Evolutionary conservation across 2,797 vertebrate species (phyloP), one percentile per base, ranked within the genome.

Genomic region (Macropodus opercularis): DNA sequence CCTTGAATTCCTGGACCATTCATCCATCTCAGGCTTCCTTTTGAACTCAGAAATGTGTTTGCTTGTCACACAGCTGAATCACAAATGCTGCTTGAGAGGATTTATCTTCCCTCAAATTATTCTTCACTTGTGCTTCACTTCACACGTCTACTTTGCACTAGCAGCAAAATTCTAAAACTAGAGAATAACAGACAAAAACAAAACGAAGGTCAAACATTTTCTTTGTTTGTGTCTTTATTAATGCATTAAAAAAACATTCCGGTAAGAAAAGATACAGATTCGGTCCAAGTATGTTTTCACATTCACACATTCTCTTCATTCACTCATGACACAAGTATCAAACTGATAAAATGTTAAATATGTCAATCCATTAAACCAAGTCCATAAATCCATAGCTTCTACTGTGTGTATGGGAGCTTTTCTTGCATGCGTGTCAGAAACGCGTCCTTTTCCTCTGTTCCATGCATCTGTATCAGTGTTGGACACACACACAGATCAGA

Each of bases 41-140:
- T 88, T 88, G 77, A 88, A 78, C 69, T 71, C 59, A 47, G 53
- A 72, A 58, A 64, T 76, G 75, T 79, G 82, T 87, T 86, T 79
- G 56, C 69, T 50, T 15, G 55, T 68, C 74, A 75, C 50, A 67
- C 69, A 80, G 60, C 50, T 64, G 49, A 71, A 73, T 77, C 62
- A 54, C 75, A 75, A 47, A 65, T 24, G 52, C 52, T 17, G 9
- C 48, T 32, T 38, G 22, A 54, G 50, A 55, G 55, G 41, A 56
- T 59, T 79, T 69, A 42, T 71, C 63, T 42, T 43, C 39, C 19
- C 42, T 63, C 26, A 35, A 49, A 69, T 63, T 3, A 4, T 29
- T 50, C 35, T 42, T 29, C 35, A 54, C 3, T 3, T 40, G 15
- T 8, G 26, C 19, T 19, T 70, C 40, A 7, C 21, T 72, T 52